Conservation (phyloP, 2,797 vertebrate genomes). For the Coranthus polyacanthus region DNA sequence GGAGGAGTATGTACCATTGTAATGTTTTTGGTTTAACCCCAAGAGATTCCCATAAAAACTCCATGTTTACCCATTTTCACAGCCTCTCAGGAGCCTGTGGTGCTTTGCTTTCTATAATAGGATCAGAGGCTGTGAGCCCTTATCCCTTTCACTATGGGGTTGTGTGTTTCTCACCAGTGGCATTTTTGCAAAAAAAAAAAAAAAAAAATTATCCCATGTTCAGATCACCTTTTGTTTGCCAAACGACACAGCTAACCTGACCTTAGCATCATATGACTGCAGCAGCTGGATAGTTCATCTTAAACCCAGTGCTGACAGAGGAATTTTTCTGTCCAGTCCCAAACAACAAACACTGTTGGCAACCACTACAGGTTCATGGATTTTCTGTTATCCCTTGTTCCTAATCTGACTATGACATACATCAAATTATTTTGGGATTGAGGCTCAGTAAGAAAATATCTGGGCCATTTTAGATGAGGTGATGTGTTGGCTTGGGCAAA, state of each 20-base stretch:
- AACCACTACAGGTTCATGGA: conserved; percentile 59
- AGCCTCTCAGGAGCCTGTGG: conserved; percentile 48
- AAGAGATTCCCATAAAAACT: conserved; percentile 41
- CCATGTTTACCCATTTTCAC: conserved; percentile 45
- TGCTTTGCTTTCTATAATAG: conserved; percentile 58
- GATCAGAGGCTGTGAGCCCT: conserved; percentile 64
- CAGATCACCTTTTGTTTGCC: conserved; percentile 57
- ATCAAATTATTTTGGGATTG: conserved; percentile 77
- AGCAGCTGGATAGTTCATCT: conserved; percentile 61
- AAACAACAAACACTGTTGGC: conserved; percentile 75
- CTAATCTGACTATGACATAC: conserved; percentile 76
- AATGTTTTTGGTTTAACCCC: conserved; percentile 23
- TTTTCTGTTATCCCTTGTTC: conserved; percentile 73
- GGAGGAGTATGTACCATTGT: conserved; percentile 34
- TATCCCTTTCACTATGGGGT: conserved; percentile 47
- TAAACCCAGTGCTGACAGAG: conserved; percentile 60
- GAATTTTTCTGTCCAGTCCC: conserved; percentile 61
- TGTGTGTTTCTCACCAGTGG: conserved; percentile 21
- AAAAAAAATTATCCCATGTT: conserved; percentile 12
- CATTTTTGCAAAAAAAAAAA: conserved; percentile 33
- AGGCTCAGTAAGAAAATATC: conserved; percentile 70
- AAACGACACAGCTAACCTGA: conserved; percentile 19
- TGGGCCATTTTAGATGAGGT: conserved; percentile 67
- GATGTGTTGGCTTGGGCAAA: conserved; percentile 17
- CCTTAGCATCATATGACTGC: conserved; percentile 46